phyloP scores from a whole-genome alignment of 53 echinoderm and acorn worm species.

The Patiria pectinifera region DNA sequence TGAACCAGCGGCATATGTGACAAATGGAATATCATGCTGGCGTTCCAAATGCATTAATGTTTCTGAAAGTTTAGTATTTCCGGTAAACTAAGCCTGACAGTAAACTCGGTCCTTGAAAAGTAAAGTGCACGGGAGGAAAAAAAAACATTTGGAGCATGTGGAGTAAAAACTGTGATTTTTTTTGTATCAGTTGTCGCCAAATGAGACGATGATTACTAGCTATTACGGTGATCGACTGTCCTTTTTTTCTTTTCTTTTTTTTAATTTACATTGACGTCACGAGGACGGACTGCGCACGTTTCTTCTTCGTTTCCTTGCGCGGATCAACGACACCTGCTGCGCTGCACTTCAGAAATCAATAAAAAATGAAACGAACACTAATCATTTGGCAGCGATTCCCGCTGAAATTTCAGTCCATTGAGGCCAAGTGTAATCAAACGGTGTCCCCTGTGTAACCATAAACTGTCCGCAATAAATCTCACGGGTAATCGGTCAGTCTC shows the following conservation, averaged over 20 bases:
- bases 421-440: background rate
- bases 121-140: background rate
- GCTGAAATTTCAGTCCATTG: background rate
- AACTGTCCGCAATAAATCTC: background rate
- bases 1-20: background rate
- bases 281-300: background rate
- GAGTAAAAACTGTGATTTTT: background rate
- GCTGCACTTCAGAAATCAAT: slow-evolving; percentile 40
- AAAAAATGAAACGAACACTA: slow-evolving; percentile 37
- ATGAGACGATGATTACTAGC: background rate
- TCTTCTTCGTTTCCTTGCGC: background rate
- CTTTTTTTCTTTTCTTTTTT: no score
- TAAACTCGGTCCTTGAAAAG: background rate
- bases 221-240: no score
- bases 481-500: background rate
- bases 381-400: background rate
- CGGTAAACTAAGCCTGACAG: background rate
- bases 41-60: background rate
- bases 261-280: slow-evolving; percentile 40
- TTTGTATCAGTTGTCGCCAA: background rate
- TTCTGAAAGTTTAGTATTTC: background rate
- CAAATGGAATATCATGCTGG: background rate
- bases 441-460: background rate
- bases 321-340: background rate
- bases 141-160: background rate